phyloP scores from a whole-genome alignment of 2,797 vertebrate species.

The Lophius americanus region DNA sequence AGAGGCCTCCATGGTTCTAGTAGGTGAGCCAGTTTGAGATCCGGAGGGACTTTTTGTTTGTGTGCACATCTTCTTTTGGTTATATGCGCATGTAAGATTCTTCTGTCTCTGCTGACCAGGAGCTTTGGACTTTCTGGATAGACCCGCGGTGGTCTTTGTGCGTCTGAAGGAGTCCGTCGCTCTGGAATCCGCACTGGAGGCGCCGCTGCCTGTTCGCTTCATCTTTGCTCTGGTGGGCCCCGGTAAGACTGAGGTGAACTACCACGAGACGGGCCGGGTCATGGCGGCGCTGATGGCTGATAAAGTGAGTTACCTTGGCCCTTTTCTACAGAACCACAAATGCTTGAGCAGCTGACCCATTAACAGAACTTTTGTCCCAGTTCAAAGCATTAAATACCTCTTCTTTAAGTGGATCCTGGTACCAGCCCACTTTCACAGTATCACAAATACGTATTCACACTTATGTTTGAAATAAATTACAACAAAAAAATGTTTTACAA shows the following conservation, averaged over 20 bases:
- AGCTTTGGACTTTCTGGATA: conserved; percentile 85
- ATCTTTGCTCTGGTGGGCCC: conserved; percentile 90
- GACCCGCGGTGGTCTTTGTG: conserved; percentile 84
- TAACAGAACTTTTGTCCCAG: no score
- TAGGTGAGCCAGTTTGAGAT: conserved; percentile 81
- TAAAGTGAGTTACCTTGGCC: conserved; percentile 77
- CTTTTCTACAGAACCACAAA: background rate
- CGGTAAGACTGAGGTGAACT: conserved; percentile 74
- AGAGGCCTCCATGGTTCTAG: conserved; percentile 89
- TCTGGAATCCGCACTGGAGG: conserved; percentile 79
- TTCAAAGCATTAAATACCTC: no score
- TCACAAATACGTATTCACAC: no score
- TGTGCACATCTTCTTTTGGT: background rate
- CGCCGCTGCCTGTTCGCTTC: conserved; percentile 85
- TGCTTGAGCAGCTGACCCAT: no score
- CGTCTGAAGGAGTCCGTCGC: conserved; percentile 83
- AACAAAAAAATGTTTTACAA: no score
- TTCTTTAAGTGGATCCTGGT: no score
- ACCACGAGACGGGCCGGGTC: conserved; percentile 88
- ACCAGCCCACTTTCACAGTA: no score
- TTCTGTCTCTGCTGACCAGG: conserved; percentile 74
- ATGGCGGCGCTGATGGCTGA: conserved; percentile 91
- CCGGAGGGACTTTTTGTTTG: background rate
- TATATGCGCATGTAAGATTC: background rate
- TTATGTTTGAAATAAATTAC: no score